Evolutionary conservation across 2,797 vertebrate species (phyloP).

Genomic region (Monodelphis domestica): DNA sequence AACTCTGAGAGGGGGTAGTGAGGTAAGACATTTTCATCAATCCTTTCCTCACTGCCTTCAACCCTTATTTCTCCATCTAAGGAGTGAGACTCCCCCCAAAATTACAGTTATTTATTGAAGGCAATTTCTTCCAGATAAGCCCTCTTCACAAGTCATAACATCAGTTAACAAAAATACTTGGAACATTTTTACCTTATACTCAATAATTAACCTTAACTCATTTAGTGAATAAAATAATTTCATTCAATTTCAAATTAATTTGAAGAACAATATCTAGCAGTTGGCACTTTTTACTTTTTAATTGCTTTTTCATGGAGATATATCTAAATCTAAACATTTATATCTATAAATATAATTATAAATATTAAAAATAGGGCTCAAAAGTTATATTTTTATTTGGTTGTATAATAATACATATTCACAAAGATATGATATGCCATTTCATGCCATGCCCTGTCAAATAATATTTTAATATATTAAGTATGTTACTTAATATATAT

Average conservation of each 20-base stretch:
- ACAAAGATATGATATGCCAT: too few species aligned
- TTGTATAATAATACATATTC: background rate
- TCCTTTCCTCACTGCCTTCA: too few species aligned
- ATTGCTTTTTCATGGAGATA: background rate
- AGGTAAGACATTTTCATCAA: too few species aligned
- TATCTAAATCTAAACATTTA: background rate
- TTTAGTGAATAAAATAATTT: conserved; percentile 52
- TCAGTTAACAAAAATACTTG: conserved; percentile 56
- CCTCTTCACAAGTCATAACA: conserved; percentile 66
- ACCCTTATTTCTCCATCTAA: too few species aligned
- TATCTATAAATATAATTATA: background rate
- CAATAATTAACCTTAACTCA: conserved; percentile 30
- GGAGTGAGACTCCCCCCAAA: too few species aligned
- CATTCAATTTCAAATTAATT: background rate
- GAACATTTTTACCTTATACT: conserved; percentile 67
- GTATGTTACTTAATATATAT: too few species aligned
- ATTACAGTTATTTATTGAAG: conserved; percentile 77
- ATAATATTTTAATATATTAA: too few species aligned
- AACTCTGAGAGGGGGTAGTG: too few species aligned
- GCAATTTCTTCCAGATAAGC: conserved; percentile 58
- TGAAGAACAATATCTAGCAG: background rate
- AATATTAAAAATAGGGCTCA: background rate
- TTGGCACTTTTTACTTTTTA: conserved; percentile 2
- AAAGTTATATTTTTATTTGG: background rate
- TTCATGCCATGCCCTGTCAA: too few species aligned